Evolutionary conservation across 2,888 invertebrate genomes (phyloP).

Genomic region (Synanthedon formicaeformis): DNA sequence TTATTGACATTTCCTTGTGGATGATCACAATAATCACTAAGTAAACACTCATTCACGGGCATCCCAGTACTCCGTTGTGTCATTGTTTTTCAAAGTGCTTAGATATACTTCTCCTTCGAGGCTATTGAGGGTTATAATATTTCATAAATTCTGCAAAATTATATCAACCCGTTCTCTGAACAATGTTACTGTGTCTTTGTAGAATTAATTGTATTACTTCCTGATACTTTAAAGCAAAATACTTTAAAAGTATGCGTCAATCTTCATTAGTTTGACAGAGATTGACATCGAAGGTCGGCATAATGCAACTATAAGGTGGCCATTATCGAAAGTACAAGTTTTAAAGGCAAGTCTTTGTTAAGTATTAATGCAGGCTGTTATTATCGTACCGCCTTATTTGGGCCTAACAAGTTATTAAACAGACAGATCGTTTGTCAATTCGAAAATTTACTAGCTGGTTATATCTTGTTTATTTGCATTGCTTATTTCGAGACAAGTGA

Average conservation of each 20-base stretch:
- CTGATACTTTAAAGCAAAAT: constrained; percentile 4
- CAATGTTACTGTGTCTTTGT: too few species aligned
- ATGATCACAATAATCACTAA: not conserved
- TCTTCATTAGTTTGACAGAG: constrained; percentile 34
- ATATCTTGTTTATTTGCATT: not conserved
- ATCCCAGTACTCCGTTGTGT: not conserved
- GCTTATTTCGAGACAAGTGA: too few species aligned
- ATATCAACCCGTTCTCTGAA: too few species aligned
- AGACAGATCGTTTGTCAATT: constrained; percentile 14
- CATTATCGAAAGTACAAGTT: constrained; percentile 34
- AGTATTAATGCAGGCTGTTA: constrained; percentile 30
- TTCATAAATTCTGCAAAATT: too few species aligned
- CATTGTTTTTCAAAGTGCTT: too few species aligned
- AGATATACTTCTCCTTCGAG: too few species aligned
- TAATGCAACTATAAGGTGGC: constrained; percentile 22
- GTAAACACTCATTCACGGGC: not conserved
- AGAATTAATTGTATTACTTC: constrained; percentile 1
- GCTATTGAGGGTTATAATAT: too few species aligned
- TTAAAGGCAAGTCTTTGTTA: constrained; percentile 24
- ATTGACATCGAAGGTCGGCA: constrained; percentile 43
- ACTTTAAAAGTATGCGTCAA: constrained; percentile 22
- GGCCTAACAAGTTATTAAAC: constrained; percentile 30
- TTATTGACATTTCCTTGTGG: constrained; percentile 50
- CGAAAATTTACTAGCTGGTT: not conserved
- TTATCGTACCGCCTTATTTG: constrained; percentile 33